These are phyloP conservation scores for Leiothrix lutea DNA, from an alignment of 2,113 vertebrate species.

Conservation along the genomic window DNA sequence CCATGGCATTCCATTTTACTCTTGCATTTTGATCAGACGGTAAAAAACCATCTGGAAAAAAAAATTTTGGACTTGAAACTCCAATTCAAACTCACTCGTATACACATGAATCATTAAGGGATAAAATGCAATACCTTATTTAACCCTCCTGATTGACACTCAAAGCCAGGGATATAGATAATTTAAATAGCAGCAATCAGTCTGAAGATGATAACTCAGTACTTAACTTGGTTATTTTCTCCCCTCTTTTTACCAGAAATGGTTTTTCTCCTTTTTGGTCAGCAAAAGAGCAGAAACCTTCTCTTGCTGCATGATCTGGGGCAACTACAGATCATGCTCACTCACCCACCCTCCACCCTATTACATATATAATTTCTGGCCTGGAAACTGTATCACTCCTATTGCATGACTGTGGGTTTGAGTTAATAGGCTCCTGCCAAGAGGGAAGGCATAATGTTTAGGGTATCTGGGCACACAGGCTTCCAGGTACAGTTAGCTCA, in stretches of 20 bases:
- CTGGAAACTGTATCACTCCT: not conserved
- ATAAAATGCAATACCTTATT: not conserved
- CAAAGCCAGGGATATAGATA: not conserved
- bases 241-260: not conserved
- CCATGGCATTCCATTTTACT: not conserved
- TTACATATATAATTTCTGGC: fast-evolving
- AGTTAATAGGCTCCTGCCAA: not conserved
- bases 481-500: not conserved
- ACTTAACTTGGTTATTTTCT: not conserved
- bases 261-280: not conserved
- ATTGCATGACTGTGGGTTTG: not conserved
- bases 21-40: not conserved
- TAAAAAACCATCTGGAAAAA: not conserved
- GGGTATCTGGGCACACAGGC: not conserved
- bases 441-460: not conserved
- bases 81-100: not conserved
- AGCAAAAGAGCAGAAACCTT: not conserved
- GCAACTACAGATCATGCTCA: not conserved
- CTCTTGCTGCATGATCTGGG: not conserved
- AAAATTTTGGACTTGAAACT: not conserved
- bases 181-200: not conserved
- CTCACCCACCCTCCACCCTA: not conserved
- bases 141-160: not conserved
- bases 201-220: not conserved
- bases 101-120: not conserved